These are phyloP conservation scores for Chaunax sp. DNA, from an alignment of 2,797 vertebrate genomes.

Conservation along the genomic window DNA sequence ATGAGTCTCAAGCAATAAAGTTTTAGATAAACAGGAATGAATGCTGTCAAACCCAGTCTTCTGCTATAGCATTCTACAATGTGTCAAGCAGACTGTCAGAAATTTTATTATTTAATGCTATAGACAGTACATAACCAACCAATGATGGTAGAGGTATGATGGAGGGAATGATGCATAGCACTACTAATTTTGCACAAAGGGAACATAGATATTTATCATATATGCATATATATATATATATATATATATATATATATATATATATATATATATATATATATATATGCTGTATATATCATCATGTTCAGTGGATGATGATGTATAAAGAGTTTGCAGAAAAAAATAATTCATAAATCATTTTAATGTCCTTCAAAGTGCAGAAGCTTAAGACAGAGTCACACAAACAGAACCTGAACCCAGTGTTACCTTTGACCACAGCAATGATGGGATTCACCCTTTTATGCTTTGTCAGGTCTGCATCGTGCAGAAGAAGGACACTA, in stretches of 20 bases:
- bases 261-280: too few relatives aligned
- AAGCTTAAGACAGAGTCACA: not conserved
- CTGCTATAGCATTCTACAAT: not conserved
- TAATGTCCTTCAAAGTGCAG: too few relatives aligned
- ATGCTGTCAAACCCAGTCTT: not conserved
- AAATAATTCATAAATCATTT: too few relatives aligned
- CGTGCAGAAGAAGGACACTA: conserved; percentile 97
- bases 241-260: too few relatives aligned
- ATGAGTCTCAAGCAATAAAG: not conserved
- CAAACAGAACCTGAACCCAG: not conserved
- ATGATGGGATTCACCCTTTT: not conserved
- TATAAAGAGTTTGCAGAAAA: too few relatives aligned
- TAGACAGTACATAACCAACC: not conserved
- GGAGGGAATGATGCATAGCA: not conserved
- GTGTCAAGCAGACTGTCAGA: not conserved
- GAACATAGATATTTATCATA: too few relatives aligned
- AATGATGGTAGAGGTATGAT: too few relatives aligned
- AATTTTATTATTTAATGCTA: not conserved
- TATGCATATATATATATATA: too few relatives aligned
- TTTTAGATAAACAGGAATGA: conserved; percentile 3
- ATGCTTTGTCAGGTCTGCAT: conserved; percentile 90
- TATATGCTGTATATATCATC: too few relatives aligned
- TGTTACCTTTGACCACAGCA: not conserved
- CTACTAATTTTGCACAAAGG: not conserved
- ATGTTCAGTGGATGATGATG: too few relatives aligned